These are phyloP conservation scores for Trachelus tabidus DNA, from an alignment of 2,888 invertebrate species.

Conservation along the genomic window DNA sequence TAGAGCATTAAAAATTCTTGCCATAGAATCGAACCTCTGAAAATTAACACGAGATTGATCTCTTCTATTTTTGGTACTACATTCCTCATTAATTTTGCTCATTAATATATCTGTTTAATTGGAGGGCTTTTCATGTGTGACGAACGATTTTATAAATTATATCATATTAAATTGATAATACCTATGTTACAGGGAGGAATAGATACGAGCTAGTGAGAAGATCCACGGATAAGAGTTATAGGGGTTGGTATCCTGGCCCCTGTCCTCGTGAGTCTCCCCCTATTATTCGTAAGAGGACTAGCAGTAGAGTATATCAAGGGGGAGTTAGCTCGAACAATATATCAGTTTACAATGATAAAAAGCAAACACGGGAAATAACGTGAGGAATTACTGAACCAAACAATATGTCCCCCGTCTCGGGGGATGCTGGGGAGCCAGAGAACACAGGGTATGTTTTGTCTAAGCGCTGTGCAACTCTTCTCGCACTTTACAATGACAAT, in stretches of 20 bases:
- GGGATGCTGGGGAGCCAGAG: conserved; percentile 31
- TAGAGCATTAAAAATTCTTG: neutral
- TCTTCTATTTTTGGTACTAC: neutral
- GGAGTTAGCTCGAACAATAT: conserved; percentile 56
- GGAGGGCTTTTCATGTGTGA: neutral
- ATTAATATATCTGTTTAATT: neutral
- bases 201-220: neutral
- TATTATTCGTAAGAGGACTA: conserved; percentile 20
- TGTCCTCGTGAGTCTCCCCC: neutral
- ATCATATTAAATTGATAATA: neutral
- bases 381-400: conserved; percentile 61
- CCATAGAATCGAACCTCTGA: neutral
- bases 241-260: neutral
- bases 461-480: conserved; percentile 29
- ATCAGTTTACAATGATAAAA: conserved; percentile 63
- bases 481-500: conserved; percentile 26
- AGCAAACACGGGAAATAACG: conserved; percentile 61
- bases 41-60: neutral
- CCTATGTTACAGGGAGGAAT: neutral
- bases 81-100: neutral
- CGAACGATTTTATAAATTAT: neutral
- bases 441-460: conserved; percentile 45
- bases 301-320: conserved; percentile 34
- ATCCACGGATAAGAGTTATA: neutral
- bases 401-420: conserved; percentile 58